Base-by-base conservation (phyloP, 92 coral and sea anemone species). In the Zoanthus sansibaricus region DNA sequence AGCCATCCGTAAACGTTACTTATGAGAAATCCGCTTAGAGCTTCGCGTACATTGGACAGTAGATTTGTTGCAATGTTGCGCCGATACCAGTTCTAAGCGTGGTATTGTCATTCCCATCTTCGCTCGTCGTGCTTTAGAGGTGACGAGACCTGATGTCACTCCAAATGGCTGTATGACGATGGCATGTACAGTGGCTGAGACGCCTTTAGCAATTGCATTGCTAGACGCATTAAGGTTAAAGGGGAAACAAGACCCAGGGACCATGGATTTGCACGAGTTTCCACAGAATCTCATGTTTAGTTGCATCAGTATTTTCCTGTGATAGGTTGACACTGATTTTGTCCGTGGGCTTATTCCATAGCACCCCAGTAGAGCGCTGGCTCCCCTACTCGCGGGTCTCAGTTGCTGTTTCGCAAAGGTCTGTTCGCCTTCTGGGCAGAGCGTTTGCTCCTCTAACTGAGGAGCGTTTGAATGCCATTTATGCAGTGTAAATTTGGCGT, bases 361-460 rank as follows among this genome's bases (percentile, higher is more conserved):
- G 90, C 0, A 78, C 45, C 15, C 80, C 66, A 88, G 72, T 77
- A 71, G 73, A 77, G 86, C 48, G 32, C 69, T 7, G 86, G 79
- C 25, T 78, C 42, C 1, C 32, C 86, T 7, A 74, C 47, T 21
- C 18, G 66, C 17, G 3, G 66, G 66, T 59, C 7, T 59, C 6
- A 89, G 68, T 71, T 89, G 89, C 54, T 85, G 54, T 71, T 89
- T 85, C 6, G 92, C 92, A 58, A 15, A 13, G 66, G 66, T 59
- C 5, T 59, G 66, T 2, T 59, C 66, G 7, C 18, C 66, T 20
- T 16, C 66, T 59, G n/a, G 0, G n/a, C 66, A 15, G 6, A 15
- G 66, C 6, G 4, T 4, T 15, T 13, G 21, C 18, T 59, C 66
- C 17, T 59, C 18, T 59, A 59, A 16, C 18, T 59, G 25, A 59